Percentiles rank a stretch among this genome's conserved stretches.
Conservation (phyloP, 2,113 vertebrate genomes). For the Cercocebus atys region DNA sequence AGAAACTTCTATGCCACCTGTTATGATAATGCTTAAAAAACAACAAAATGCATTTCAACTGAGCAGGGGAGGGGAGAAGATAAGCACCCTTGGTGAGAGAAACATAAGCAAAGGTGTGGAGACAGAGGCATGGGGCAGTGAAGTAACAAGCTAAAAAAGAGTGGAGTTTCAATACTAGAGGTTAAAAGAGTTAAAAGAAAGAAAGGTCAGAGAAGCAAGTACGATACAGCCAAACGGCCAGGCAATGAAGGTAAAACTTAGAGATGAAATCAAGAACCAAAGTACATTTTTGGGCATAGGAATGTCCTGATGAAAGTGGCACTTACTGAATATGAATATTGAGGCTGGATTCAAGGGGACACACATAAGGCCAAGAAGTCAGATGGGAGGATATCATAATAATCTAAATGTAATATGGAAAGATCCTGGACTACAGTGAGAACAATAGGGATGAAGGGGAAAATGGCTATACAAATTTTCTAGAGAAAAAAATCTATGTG, state of each 20-base stretch:
- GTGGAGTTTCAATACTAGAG: neutral
- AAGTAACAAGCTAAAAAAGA: neutral
- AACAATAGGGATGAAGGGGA: accelerated
- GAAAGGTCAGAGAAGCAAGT: neutral
- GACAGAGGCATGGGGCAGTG: neutral
- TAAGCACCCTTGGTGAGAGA: neutral
- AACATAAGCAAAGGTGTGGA: neutral
- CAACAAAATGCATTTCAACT: neutral
- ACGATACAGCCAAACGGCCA: neutral
- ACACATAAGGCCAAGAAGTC: neutral
- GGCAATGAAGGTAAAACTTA: neutral
- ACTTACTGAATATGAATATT: neutral
- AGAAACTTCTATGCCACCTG: neutral
- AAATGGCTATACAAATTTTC: neutral
- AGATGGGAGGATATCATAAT: neutral
- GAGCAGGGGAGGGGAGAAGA: neutral
- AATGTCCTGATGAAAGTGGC: neutral
- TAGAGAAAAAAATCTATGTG: neutral
- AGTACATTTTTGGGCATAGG: neutral
- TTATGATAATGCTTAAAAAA: neutral
- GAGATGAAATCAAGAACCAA: neutral
- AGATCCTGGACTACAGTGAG: neutral
- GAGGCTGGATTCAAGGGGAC: neutral
- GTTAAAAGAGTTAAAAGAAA: neutral
- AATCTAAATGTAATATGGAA: neutral